phyloP scores from a whole-genome alignment of 1,140 invertebrate genomes.

The Brachionus asplanchnoidis region DNA sequence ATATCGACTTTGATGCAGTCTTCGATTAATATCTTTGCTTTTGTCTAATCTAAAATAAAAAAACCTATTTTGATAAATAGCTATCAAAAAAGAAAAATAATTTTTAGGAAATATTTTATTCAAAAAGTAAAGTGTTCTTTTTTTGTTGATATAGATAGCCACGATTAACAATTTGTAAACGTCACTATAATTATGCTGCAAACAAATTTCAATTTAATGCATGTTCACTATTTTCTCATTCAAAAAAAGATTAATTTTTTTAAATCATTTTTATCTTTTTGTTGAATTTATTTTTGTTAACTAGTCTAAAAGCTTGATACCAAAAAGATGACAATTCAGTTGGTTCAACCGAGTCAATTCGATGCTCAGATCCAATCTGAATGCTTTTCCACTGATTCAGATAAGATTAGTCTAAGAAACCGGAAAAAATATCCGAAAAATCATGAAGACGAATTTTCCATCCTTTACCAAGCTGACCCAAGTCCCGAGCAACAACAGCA shows the following conservation, averaged over 20 bases:
- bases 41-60: background rate
- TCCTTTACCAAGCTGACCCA: background rate
- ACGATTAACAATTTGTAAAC: background rate
- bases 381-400: background rate
- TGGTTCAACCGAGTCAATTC: background rate
- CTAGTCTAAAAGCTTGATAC: background rate
- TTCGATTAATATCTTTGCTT: background rate
- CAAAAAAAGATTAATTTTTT: background rate
- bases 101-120: background rate
- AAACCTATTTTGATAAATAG: background rate
- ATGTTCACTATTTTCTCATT: background rate
- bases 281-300: background rate
- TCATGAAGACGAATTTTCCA: background rate
- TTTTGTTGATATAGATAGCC: background rate
- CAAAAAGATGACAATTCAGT: constrained; percentile 23
- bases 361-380: background rate
- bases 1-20: background rate
- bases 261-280: constrained; percentile 2
- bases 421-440: background rate
- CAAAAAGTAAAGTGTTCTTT: background rate
- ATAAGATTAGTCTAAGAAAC: background rate
- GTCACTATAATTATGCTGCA: background rate
- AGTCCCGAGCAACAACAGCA: background rate
- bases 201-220: background rate
- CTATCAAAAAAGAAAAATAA: background rate